These are phyloP conservation scores for Diogma glabrata DNA, from an alignment of 2,888 invertebrate genomes.

Conservation along the genomic window DNA sequence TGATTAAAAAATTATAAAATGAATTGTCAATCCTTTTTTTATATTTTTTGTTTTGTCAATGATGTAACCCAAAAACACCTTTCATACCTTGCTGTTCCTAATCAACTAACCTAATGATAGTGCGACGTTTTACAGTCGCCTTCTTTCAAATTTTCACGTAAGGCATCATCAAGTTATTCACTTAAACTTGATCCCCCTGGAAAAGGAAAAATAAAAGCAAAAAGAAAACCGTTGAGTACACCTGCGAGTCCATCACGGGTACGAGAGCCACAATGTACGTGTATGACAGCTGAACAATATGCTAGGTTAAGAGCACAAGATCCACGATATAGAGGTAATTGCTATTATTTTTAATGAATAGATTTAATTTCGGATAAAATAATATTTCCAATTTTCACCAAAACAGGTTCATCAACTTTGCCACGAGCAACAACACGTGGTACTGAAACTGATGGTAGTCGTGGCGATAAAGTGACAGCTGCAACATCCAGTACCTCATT, in stretches of 20 bases:
- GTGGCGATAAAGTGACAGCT: constrained; percentile 57
- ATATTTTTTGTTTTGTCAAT: background rate
- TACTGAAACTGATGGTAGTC: constrained; percentile 52
- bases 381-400: background rate
- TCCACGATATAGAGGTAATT: constrained; percentile 57
- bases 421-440: constrained; percentile 65
- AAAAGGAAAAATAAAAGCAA: constrained; percentile 77
- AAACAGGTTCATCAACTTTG: constrained; percentile 68
- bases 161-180: constrained; percentile 94
- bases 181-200: constrained; percentile 83
- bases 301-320: constrained; percentile 74
- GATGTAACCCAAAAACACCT: background rate
- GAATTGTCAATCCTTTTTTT: too few relatives aligned
- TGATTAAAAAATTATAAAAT: too few relatives aligned
- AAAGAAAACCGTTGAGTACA: constrained; percentile 84
- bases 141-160: constrained; percentile 94
- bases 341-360: too few relatives aligned
- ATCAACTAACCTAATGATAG: constrained; percentile 42
- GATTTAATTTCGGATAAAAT: too few relatives aligned
- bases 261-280: constrained; percentile 86
- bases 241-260: constrained; percentile 80
- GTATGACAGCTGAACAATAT: constrained; percentile 89
- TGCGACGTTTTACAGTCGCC: constrained; percentile 79
- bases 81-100: constrained; percentile 30
- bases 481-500: constrained; percentile 82